Evolutionary conservation across 2,113 vertebrate species (phyloP), one percentile per base, ranked within the genome.

Genomic region (Taurulus bubalis): DNA sequence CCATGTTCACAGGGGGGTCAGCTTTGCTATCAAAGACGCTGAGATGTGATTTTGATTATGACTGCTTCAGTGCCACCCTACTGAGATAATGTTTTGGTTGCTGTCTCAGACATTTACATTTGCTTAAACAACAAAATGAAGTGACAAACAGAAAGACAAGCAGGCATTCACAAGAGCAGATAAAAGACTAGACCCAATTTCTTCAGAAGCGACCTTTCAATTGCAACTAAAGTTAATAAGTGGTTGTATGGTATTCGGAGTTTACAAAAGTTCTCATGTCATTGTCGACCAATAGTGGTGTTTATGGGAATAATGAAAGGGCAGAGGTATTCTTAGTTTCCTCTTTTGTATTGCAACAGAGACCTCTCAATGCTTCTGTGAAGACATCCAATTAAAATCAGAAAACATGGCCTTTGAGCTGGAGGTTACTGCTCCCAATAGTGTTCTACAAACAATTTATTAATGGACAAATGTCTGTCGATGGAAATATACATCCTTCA

Each of bases 31-130:
- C 90, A 92, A 86, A 88, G 92, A 91, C 53, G 80, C 87, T 85
- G 90, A 89, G 93, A 95, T 93, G 92, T 93, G 92, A 92, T 94
- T 95, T 90, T 91, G 90, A 93, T 93, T 90, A 89, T 93, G 91
- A 91, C 89, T 93, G 91, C 85, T 91, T 90, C 90, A 84, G 81
- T 83, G 90, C 83, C 91, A 85, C 92, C 94, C 93, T 77, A 92
- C 93, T 79, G 85, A 89, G 85, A 90, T 88, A 85, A 92, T 94
- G 91, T 92, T 92, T 89, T 83, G 88, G 89, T 90, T 91, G 90
- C 89, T 85, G 86, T 86, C 85, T 92, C 71, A 85, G 83, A 89
- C 81, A 75, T 90, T 86, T 82, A 65, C 90, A 92, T 83, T 86
- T 80, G 85, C 82, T 89, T 91, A 90, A 90, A 88, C 85, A 88